Percentiles rank a stretch among this genome's conserved stretches.
These are phyloP conservation scores for Darevskia nairensis DNA, from an alignment of 2,797 vertebrate genomes.

Conservation along the genomic window DNA sequence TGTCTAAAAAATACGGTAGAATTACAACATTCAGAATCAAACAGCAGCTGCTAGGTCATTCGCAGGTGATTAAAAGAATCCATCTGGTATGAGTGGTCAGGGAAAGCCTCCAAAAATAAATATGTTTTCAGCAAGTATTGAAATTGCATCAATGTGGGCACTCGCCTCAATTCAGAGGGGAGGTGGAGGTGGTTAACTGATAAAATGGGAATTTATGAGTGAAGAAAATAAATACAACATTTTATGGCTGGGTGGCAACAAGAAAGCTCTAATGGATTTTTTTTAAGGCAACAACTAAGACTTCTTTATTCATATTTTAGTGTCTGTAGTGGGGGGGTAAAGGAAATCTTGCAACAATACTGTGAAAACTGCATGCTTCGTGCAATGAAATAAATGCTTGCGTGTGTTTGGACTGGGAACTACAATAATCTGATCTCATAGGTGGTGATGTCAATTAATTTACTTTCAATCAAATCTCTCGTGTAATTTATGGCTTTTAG, in stretches of 20 bases:
- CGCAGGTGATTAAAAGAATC: too few relatives aligned
- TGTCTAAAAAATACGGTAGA: too few relatives aligned
- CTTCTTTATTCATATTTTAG: slow-evolving; percentile 12
- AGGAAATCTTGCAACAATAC: not conserved
- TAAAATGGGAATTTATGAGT: not conserved
- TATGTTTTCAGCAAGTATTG: too few relatives aligned
- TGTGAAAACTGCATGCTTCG: not conserved
- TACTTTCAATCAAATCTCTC: slow-evolving; percentile 46
- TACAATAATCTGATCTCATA: slow-evolving; percentile 29
- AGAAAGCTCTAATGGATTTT: slow-evolving; percentile 22
- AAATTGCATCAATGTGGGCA: too few relatives aligned
- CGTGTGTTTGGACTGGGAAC: slow-evolving; percentile 28
- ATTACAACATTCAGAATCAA: too few relatives aligned
- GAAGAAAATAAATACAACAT: slow-evolving; percentile 23
- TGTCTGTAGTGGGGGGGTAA: not conserved
- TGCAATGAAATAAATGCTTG: slow-evolving; percentile 23
- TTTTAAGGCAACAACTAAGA: slow-evolving; percentile 22
- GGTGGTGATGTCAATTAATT: slow-evolving; percentile 40
- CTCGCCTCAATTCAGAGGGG: too few relatives aligned
- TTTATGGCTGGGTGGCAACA: not conserved
- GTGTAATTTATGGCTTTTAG: slow-evolving; percentile 37
- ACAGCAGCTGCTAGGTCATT: too few relatives aligned
- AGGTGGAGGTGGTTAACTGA: not conserved
- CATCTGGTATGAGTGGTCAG: too few relatives aligned
- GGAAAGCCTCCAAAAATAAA: too few relatives aligned